These are phyloP conservation scores for Porphyrio hochstetteri DNA, from an alignment of 2,113 vertebrate species.

Conservation along the genomic window DNA sequence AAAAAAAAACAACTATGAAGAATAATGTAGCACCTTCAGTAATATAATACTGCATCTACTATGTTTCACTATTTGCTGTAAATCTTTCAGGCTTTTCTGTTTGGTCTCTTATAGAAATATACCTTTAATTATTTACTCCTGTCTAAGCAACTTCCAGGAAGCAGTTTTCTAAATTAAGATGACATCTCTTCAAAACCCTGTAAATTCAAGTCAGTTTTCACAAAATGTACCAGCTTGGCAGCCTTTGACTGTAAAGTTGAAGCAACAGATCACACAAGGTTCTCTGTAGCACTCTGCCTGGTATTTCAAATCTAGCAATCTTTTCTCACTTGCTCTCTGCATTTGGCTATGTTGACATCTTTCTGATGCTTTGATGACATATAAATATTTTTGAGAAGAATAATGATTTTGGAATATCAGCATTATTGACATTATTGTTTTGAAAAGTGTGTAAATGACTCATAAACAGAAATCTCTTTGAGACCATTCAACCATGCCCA, in stretches of 20 bases:
- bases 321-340: neutral
- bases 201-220: neutral
- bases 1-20: neutral
- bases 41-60: neutral
- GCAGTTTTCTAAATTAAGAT: slow-evolving; percentile 16
- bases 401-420: neutral
- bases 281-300: neutral
- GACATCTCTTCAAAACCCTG: neutral
- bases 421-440: neutral
- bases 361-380: neutral
- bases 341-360: neutral
- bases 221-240: neutral
- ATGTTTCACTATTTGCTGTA: neutral
- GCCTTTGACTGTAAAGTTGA: neutral
- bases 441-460: neutral
- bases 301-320: neutral
- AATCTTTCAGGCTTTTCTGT: neutral
- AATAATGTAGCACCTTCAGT: neutral
- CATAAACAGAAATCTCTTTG: neutral
- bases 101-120: neutral
- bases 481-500: neutral
- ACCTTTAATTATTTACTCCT: neutral
- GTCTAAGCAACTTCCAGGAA: slow-evolving; percentile 9
- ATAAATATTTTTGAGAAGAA: neutral
- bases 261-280: neutral